A percentile compares a stretch with the other conserved stretches of the same genome.
Conservation (phyloP, 2,888 invertebrate species). For the Marronus borbonicus region DNA sequence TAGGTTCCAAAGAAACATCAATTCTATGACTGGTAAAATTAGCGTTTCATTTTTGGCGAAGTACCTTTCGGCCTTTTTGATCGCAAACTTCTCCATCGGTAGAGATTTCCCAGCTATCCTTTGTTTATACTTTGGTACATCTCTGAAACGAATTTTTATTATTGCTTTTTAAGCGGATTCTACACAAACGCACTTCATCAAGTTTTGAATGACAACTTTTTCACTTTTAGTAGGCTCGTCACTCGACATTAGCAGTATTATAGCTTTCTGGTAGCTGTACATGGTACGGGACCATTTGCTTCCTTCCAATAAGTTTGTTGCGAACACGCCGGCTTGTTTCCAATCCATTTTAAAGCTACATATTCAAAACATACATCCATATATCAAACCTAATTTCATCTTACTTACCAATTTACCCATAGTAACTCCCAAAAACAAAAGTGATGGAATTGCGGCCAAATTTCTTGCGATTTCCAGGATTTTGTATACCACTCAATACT, state of each 20-base stretch:
- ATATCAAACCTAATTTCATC: too few relatives aligned
- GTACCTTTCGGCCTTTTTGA: conserved; percentile 88
- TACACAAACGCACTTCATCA: conserved; percentile 76
- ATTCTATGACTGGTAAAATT: conserved; percentile 87
- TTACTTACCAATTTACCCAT: conserved; percentile 86
- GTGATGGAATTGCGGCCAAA: conserved; percentile 94
- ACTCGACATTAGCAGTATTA: conserved; percentile 83
- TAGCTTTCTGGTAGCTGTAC: conserved; percentile 92
- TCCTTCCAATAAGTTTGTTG: conserved; percentile 80
- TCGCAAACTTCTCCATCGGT: conserved; percentile 96
- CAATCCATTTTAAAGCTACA: conserved; percentile 81
- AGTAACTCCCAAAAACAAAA: conserved; percentile 95
- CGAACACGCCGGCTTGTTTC: conserved; percentile 83
- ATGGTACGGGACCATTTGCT: conserved; percentile 95
- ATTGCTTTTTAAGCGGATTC: not conserved
- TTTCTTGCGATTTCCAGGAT: conserved; percentile 85
- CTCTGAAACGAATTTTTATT: conserved; percentile 70
- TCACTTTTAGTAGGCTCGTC: conserved; percentile 72
- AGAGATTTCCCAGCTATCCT: conserved; percentile 96
- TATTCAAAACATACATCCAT: conserved; percentile 50
- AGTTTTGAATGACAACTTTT: conserved; percentile 73
- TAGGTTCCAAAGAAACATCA: conserved; percentile 94
- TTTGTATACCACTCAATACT: conserved; percentile 84
- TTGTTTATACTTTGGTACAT: conserved; percentile 87
- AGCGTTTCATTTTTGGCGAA: conserved; percentile 82